Conservation (phyloP, 2,113 vertebrate species). For the Pelusios castaneus region DNA sequence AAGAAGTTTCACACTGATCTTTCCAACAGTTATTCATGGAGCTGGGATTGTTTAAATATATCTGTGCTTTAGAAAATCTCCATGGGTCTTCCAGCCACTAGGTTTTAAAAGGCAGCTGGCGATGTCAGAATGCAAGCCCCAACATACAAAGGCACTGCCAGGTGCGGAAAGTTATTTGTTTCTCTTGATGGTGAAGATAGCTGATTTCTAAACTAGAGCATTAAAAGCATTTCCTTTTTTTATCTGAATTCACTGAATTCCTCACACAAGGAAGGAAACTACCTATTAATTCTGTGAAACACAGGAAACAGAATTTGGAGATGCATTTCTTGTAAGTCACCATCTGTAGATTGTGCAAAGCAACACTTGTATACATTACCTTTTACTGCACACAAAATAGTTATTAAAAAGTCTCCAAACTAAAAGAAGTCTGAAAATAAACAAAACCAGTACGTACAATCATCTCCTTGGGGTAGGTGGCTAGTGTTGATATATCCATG, state of each 20-base stretch:
- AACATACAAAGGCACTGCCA: not conserved
- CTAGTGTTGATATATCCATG: not conserved
- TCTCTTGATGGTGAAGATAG: not conserved
- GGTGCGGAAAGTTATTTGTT: not conserved
- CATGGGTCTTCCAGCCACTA: not conserved
- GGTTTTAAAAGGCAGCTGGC: not conserved
- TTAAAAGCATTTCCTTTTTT: not conserved
- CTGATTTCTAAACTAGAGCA: not conserved
- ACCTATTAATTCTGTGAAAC: not conserved
- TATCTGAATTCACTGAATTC: not conserved
- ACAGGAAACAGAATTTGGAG: not conserved
- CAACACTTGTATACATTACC: not conserved
- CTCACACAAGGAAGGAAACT: not conserved
- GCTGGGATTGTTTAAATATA: not conserved
- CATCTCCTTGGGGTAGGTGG: constrained; percentile 3
- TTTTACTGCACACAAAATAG: constrained; percentile 4
- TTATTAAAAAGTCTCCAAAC: not conserved
- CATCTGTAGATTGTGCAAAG: not conserved
- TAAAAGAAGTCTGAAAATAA: not conserved
- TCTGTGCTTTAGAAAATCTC: not conserved
- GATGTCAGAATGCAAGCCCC: not conserved
- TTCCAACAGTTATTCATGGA: not conserved
- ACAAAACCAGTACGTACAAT: not conserved
- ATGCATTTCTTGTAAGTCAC: not conserved
- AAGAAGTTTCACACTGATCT: not conserved